Evolutionary conservation across 2,888 invertebrate genomes (phyloP).

Genomic region (Alcis repandata): DNA sequence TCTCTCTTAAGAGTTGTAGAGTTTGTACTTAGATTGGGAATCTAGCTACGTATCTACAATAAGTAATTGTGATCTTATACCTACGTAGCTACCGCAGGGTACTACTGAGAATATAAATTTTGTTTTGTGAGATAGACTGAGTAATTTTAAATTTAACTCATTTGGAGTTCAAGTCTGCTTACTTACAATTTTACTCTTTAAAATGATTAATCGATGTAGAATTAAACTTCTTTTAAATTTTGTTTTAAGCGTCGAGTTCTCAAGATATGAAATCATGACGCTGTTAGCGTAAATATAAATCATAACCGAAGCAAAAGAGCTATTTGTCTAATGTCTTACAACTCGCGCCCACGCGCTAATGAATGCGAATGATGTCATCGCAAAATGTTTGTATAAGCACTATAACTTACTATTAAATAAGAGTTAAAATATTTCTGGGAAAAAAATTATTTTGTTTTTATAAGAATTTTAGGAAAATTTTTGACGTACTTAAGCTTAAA

Average conservation of each 20-base stretch:
- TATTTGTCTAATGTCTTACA: constrained; percentile 23
- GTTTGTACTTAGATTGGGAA: too few species aligned
- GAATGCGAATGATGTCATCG: constrained; percentile 50
- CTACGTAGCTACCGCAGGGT: too few species aligned
- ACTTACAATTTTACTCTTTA: too few species aligned
- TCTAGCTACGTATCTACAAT: too few species aligned
- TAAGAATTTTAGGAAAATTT: neutral
- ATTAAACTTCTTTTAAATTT: neutral
- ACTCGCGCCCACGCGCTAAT: constrained; percentile 25
- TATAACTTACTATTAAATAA: constrained; percentile 2
- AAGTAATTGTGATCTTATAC: too few species aligned
- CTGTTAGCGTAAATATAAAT: neutral
- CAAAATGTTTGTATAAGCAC: constrained; percentile 21
- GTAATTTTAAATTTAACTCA: neutral
- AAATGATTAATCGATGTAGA: neutral
- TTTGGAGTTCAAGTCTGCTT: neutral
- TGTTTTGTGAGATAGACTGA: too few species aligned
- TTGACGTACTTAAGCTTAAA: neutral
- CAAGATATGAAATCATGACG: neutral
- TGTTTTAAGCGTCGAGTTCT: neutral
- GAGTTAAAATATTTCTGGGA: constrained; percentile 2
- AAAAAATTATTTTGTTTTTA: neutral
- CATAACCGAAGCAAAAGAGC: constrained; percentile 8
- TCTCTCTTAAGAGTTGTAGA: neutral
- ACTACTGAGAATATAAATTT: too few species aligned